Base-by-base conservation (phyloP, 2,113 vertebrate genomes). In the Phylloscopus whistleri region DNA sequence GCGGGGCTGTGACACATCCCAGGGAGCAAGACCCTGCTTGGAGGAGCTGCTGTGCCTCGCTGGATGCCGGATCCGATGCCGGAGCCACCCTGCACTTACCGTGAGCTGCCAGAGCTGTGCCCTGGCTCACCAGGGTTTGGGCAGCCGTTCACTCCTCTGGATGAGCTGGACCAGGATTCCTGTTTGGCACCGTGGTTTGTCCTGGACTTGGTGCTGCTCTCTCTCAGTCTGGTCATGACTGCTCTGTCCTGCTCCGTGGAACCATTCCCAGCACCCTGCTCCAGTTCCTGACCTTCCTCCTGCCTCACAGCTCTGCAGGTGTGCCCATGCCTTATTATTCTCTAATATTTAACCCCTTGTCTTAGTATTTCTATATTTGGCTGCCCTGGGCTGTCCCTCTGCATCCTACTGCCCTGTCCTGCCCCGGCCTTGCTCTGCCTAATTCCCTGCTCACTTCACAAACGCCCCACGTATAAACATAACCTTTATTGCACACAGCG, bases 401-500 rank as follows among this genome's bases (percentile, higher is more conserved):
- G 83, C 33, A 8, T 75, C 28, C 33, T 59, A 19, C 37, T 70
- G 72, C 62, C 52, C 63, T 69, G 9, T 60, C 37, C 62, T 60
- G 60, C 30, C 76, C 76, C 19, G 9, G 21, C 39, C 43, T 59
- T 11, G 51, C n/a, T 17, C 74, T 31, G 7, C 46, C 87, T 52
- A 0, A 30, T 3, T 66, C 90, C 87, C 91, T 39, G 59, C 75
- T 67, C 8, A 9, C 94, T 78, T 91, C 62, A 88, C 70, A 94
- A 94, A 93, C 96, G 53, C 98, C 93, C 93, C 89, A 3, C 77
- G 41, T 99, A 99, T 98, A 99, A 99, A 99, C 98, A 99, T 99
- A 99, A 98, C 98, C 96, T 99, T 99, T 99, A 99, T 99, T 99
- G 99, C 99, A 99, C 99, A 99, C 99, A 98, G 98, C 98, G 98